Evolutionary conservation across 1,140 invertebrate genomes (phyloP).

Genomic region (Lepidurus apus): DNA sequence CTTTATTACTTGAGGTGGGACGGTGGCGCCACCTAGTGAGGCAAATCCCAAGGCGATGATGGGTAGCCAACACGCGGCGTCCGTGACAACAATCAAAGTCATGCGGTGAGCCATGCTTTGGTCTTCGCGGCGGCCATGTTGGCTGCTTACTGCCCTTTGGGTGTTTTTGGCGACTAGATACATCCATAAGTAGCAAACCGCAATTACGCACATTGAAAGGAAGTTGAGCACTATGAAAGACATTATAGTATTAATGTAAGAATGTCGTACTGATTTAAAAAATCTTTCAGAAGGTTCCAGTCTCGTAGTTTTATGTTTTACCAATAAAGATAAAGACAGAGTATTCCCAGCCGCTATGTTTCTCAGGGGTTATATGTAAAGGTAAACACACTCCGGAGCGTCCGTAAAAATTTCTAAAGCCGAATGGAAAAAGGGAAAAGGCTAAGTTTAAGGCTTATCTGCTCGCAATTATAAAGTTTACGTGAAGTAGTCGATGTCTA

Average conservation of each 20-base stretch:
- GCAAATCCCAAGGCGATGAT: slow-evolving; percentile 51
- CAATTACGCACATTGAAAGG: slow-evolving; percentile 51
- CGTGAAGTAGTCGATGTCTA: slow-evolving; percentile 48
- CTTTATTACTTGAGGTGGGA: slow-evolving; percentile 46
- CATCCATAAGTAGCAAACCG: slow-evolving; percentile 55
- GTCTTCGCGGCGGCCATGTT: slow-evolving; percentile 43
- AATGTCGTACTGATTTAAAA: background rate
- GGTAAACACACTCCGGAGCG: slow-evolving; percentile 56
- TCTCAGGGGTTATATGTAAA: slow-evolving; percentile 54
- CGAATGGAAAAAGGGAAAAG: background rate
- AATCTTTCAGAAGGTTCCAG: no score
- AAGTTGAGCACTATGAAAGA: slow-evolving; percentile 47
- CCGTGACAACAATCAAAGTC: slow-evolving; percentile 54
- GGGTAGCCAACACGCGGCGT: slow-evolving; percentile 55
- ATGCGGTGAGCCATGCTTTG: slow-evolving; percentile 52
- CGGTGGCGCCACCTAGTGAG: slow-evolving; percentile 48
- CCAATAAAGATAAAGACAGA: slow-evolving; percentile 54
- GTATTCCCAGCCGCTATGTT: slow-evolving; percentile 55
- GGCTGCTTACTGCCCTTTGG: slow-evolving; percentile 44
- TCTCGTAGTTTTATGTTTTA: slow-evolving; percentile 44
- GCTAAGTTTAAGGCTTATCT: background rate
- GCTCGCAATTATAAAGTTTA: slow-evolving; percentile 31
- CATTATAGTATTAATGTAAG: background rate
- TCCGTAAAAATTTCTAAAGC: slow-evolving; percentile 51
- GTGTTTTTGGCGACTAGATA: slow-evolving; percentile 51